Percentiles rank a stretch among this genome's conserved stretches.
Conservation (phyloP, 2,797 vertebrate genomes). For the Alca torda region DNA sequence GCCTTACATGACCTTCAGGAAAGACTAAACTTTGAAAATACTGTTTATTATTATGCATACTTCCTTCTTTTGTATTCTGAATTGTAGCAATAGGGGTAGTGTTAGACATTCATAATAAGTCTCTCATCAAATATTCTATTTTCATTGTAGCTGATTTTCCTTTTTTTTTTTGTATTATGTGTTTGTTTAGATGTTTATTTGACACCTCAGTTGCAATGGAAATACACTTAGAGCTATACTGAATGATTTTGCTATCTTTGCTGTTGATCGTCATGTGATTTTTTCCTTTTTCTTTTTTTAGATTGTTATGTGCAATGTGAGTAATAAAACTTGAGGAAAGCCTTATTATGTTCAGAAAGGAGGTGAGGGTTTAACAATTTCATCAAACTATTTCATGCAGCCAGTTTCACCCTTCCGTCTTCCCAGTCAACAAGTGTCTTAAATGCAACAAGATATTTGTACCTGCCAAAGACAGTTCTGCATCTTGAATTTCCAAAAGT, state of each 20-base stretch:
- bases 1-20: not conserved
- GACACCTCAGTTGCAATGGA: not conserved
- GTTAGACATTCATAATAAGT: not conserved
- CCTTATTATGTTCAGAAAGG: not conserved
- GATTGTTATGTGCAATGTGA: not conserved
- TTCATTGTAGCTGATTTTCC: fast-evolving
- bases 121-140: not conserved
- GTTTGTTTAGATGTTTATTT: not conserved
- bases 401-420: not conserved
- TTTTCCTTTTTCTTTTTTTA: not conserved
- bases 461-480: not conserved
- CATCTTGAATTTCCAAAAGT: not conserved
- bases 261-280: not conserved
- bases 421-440: not conserved
- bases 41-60: not conserved
- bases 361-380: not conserved
- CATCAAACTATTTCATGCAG: not conserved
- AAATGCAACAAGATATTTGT: not conserved
- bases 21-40: not conserved
- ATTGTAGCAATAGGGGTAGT: not conserved
- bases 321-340: not conserved
- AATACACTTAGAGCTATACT: not conserved
- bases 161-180: not conserved
- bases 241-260: not conserved
- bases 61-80: not conserved